These are phyloP conservation scores for Tyto alba DNA, from an alignment of 2,113 vertebrate species.

Conservation along the genomic window DNA sequence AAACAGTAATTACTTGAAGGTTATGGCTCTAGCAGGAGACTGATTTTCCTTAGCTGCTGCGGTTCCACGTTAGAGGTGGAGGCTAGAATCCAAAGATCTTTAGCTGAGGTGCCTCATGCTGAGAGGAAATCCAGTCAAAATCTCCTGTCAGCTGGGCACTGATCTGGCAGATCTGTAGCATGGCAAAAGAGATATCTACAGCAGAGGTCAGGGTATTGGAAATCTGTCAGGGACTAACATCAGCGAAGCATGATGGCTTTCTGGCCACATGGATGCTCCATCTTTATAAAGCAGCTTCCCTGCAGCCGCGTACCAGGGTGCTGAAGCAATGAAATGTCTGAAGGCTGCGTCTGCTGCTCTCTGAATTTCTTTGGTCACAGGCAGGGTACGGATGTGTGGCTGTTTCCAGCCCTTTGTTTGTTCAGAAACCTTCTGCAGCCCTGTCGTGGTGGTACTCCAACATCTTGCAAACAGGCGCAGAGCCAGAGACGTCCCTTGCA, in stretches of 20 bases:
- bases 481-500: neutral
- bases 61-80: neutral
- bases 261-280: neutral
- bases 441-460: rapidly evolving
- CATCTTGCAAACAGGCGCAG: too few relatives aligned
- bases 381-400: too few relatives aligned
- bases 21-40: neutral
- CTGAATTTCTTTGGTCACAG: neutral
- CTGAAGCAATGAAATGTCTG: neutral
- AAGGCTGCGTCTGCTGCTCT: neutral
- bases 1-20: neutral
- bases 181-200: neutral
- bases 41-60: neutral
- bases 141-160: neutral
- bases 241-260: neutral
- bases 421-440: neutral
- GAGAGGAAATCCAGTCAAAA: neutral
- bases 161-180: neutral
- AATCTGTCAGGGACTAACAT: neutral
- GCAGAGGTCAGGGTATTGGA: neutral
- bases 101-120: neutral
- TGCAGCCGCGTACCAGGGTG: rapidly evolving
- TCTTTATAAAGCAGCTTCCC: neutral
- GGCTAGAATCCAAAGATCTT: neutral
- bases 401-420: neutral